Percentiles rank a stretch among this genome's conserved stretches.
Evolutionary conservation across 2,888 invertebrate genomes (phyloP).

Genomic region (Alitta virens): DNA sequence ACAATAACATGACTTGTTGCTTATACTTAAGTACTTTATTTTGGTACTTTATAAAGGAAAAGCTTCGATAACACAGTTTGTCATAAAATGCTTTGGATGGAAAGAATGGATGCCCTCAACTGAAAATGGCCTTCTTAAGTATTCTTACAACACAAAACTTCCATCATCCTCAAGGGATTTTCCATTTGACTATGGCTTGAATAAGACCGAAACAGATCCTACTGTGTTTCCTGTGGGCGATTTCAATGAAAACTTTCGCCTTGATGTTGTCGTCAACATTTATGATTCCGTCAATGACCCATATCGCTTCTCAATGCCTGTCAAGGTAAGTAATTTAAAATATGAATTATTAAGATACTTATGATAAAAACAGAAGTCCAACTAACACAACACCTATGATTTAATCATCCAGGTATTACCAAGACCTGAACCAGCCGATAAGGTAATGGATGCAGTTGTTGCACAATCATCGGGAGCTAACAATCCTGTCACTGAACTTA

Average conservation of each 20-base stretch:
- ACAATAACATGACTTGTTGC: no score
- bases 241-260: background rate
- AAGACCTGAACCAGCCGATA: background rate
- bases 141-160: background rate
- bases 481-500: background rate
- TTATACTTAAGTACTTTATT: no score
- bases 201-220: background rate
- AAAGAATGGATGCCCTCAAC: background rate
- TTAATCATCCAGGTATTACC: slow-evolving; percentile 3
- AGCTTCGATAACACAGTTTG: background rate
- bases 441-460: background rate
- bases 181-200: background rate
- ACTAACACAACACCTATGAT: no score
- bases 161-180: background rate
- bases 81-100: background rate
- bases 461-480: background rate
- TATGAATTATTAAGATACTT: no score
- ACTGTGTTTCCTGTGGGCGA: background rate
- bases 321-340: background rate
- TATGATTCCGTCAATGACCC: background rate
- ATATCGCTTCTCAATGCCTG: background rate
- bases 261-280: background rate
- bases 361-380: no score
- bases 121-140: background rate
- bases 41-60: no score